phyloP scores from a whole-genome alignment of 2,113 vertebrate species.

The Solea senegalensis region DNA sequence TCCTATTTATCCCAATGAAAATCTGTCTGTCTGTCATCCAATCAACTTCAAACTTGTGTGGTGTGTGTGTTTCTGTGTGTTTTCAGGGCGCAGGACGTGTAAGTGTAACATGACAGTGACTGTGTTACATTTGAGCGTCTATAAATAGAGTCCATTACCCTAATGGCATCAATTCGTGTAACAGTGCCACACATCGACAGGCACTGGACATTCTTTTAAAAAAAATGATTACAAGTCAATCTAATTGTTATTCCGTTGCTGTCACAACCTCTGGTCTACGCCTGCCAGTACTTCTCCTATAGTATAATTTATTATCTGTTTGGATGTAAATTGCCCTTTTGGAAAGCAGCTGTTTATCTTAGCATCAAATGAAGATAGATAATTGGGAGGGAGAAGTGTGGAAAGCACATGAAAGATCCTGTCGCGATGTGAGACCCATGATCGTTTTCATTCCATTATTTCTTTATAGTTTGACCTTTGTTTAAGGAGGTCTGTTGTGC shows the following conservation, averaged over 20 bases:
- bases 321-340: background rate
- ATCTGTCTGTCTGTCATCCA: no score
- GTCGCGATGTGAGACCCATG: background rate
- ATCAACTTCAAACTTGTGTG: background rate
- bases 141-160: background rate
- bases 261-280: background rate
- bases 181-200: background rate
- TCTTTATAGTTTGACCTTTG: slow-evolving; percentile 3
- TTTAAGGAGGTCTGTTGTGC: background rate
- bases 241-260: background rate
- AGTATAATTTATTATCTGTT: background rate
- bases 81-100: background rate
- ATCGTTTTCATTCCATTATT: background rate
- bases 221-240: background rate
- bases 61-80: background rate
- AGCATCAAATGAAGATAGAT: background rate
- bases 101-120: background rate
- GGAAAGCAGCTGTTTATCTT: slow-evolving; percentile 1
- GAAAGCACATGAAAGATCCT: background rate
- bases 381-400: background rate
- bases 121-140: background rate
- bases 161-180: background rate
- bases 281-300: background rate
- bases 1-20: no score
- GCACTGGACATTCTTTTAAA: background rate